phyloP scores from a whole-genome alignment of 1,140 invertebrate genomes.

The Brachionus calyciflorus region DNA sequence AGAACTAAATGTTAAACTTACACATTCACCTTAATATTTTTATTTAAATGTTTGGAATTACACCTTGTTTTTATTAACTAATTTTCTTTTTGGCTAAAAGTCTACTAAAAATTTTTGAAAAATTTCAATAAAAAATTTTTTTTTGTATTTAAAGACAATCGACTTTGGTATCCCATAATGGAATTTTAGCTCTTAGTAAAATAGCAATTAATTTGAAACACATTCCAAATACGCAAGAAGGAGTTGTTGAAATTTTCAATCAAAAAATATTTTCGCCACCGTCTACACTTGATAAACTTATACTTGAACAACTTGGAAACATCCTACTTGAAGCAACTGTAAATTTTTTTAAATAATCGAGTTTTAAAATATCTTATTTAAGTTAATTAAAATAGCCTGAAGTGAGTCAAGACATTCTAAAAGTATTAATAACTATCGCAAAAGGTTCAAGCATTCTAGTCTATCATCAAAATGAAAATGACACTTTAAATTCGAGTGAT shows the following conservation, averaged over 20 bases:
- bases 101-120: too few species aligned
- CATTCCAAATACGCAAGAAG: conserved; percentile 77
- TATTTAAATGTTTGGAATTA: too few species aligned
- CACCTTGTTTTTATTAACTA: too few species aligned
- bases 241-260: conserved; percentile 93
- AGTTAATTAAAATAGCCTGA: conserved; percentile 56
- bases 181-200: conserved; percentile 92
- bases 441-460: conserved; percentile 72
- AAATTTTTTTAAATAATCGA: conserved; percentile 48
- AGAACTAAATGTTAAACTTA: too few species aligned
- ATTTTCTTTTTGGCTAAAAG: too few species aligned
- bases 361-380: neutral
- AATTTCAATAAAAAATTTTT: too few species aligned
- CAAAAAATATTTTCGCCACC: conserved; percentile 85
- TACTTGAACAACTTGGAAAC: conserved; percentile 92
- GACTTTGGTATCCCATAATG: conserved; percentile 86
- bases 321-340: conserved; percentile 79
- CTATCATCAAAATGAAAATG: conserved; percentile 69
- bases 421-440: conserved; percentile 92
- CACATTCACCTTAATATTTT: too few species aligned
- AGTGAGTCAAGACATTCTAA: conserved; percentile 92
- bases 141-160: too few species aligned
- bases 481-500: conserved; percentile 64
- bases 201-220: conserved; percentile 88
- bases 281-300: conserved; percentile 81